Percentiles rank a stretch among this genome's conserved stretches.
These are phyloP conservation scores for Pseudachorutes palmiensis DNA, from an alignment of 1,140 invertebrate genomes.

Conservation along the genomic window DNA sequence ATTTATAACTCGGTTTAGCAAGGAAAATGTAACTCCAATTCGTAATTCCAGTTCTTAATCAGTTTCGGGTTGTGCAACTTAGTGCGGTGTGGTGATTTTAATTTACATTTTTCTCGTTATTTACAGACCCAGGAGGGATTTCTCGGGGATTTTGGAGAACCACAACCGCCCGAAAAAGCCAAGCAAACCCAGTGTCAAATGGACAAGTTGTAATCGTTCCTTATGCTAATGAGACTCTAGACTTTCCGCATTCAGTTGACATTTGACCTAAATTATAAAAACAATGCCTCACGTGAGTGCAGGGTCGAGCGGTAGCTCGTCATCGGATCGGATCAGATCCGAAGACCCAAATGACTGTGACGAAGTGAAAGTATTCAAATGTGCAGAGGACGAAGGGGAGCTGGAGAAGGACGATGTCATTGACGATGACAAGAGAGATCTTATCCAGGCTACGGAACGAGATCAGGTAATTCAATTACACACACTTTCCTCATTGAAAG, in stretches of 20 bases:
- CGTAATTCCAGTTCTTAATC: no score
- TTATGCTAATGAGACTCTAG: no score
- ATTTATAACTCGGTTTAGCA: no score
- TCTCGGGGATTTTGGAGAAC: not conserved
- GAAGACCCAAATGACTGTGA: constrained; percentile 38
- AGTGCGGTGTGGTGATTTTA: not conserved
- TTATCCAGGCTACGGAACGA: constrained; percentile 36
- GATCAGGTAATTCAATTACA: constrained; percentile 33
- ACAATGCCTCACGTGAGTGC: constrained; percentile 38
- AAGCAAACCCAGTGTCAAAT: no score
- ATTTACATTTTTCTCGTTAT: not conserved
- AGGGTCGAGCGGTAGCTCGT: constrained; percentile 28
- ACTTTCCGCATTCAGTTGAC: no score
- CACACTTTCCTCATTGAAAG: constrained; percentile 9
- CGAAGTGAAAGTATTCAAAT: constrained; percentile 38
- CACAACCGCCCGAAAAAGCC: no score
- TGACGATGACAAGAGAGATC: constrained; percentile 36
- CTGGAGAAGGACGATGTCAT: constrained; percentile 35
- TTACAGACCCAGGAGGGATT: not conserved
- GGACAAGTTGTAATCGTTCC: no score
- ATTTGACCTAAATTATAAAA: no score
- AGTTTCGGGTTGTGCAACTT: not conserved
- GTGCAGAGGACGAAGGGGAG: constrained; percentile 37
- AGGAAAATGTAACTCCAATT: no score
- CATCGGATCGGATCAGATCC: constrained; percentile 27